These are phyloP conservation scores for Agrotis clavis DNA, from an alignment of 2,888 invertebrate genomes.

Conservation along the genomic window DNA sequence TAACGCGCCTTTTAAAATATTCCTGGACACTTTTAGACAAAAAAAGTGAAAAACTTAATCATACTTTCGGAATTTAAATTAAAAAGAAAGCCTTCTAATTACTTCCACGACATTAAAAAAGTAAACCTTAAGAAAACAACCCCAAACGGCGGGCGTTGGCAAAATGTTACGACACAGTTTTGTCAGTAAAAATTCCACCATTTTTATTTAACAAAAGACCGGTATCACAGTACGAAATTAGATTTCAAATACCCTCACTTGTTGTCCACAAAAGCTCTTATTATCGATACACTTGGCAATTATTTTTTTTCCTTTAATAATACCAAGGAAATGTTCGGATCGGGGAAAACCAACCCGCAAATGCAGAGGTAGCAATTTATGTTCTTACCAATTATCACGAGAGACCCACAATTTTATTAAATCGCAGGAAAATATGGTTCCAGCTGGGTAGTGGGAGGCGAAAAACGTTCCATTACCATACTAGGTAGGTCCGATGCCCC, in stretches of 20 bases:
- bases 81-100: constrained; percentile 20
- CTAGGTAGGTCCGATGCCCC: constrained; percentile 11
- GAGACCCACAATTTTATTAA: constrained; percentile 66
- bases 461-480: constrained; percentile 47
- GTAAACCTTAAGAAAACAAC: constrained; percentile 5
- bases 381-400: constrained; percentile 59
- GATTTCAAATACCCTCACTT: constrained; percentile 26
- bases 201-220: constrained; percentile 41
- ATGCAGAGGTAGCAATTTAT: constrained; percentile 59
- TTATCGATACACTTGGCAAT: constrained; percentile 49
- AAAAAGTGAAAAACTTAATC: constrained; percentile 15
- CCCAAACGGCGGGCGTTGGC: neutral
- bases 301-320: constrained; percentile 47
- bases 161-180: constrained; percentile 24
- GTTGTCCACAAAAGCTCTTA: constrained; percentile 41
- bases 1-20: neutral
- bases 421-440: constrained; percentile 56
- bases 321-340: constrained; percentile 33
- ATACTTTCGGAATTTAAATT: constrained; percentile 3
- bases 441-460: constrained; percentile 19
- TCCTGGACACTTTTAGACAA: neutral
- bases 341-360: constrained; percentile 22
- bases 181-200: constrained; percentile 8
- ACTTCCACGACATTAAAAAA: constrained; percentile 20
- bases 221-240: constrained; percentile 36